Evolutionary conservation across 2,113 vertebrate species (phyloP).

Genomic region (Lophochroa leadbeateri): DNA sequence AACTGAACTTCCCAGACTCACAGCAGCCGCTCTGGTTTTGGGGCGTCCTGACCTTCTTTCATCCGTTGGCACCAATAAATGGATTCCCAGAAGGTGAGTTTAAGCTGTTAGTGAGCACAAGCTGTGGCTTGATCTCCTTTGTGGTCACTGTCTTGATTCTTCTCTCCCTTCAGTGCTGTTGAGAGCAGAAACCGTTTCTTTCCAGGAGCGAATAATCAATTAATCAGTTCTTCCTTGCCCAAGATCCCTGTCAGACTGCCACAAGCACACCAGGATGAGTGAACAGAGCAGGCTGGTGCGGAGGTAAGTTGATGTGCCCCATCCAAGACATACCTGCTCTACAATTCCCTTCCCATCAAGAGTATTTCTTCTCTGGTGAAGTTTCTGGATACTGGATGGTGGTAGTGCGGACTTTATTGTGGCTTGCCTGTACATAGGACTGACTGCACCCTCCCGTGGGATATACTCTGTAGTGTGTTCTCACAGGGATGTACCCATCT

Average conservation of each 20-base stretch:
- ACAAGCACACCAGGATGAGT: rapidly evolving
- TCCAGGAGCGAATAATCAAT: not conserved
- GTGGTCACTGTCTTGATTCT: not conserved
- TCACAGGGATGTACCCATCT: not conserved
- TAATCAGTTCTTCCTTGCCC: not conserved
- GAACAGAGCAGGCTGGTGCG: not conserved
- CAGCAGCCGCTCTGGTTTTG: not conserved
- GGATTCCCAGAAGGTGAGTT: not conserved
- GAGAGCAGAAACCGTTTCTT: not conserved
- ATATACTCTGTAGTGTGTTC: not conserved
- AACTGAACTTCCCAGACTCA: not conserved
- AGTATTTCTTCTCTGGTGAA: not conserved
- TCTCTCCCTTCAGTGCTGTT: not conserved
- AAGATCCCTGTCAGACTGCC: not conserved
- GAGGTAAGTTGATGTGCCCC: not conserved
- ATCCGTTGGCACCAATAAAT: not conserved
- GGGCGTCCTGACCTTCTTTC: not conserved
- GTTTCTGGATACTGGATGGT: not conserved
- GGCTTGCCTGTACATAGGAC: not conserved
- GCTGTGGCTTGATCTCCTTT: not conserved
- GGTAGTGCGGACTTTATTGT: not conserved
- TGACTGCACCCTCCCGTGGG: not conserved
- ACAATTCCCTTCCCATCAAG: not conserved
- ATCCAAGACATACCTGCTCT: not conserved
- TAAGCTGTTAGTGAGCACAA: not conserved